Base-by-base conservation (phyloP, 2,113 vertebrate genomes). In the Merops nubicus region DNA sequence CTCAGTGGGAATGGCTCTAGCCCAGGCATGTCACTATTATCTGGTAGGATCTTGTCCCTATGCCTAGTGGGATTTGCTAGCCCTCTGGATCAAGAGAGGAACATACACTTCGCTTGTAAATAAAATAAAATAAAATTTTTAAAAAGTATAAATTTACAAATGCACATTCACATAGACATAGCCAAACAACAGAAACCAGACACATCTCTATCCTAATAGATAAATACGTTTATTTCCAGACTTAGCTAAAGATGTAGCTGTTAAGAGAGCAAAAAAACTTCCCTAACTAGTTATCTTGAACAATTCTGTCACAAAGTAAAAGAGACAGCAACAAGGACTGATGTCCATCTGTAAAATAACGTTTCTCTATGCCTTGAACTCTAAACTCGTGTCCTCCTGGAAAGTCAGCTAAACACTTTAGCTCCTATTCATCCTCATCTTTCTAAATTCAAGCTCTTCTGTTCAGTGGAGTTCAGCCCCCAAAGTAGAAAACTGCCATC, bases 21-120 rank as follows among this genome's bases (percentile, higher is more conserved):
- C 1, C 4, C 23, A 29, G 6, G 19, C 42, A 64, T 8, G 1
- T 63, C 43, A 43, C 13, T 63, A 16, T 68, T 54, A 42, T 36
- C 21, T 4, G 12, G 40, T 54, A 25, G 56, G 48, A 43, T 25
- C 62, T n/a, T 63, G 14, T 16, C 34, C 8, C 8, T 63, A 1
- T 23, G 33, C 16, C 36, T 48, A 14, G 11, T 11, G 63, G 42
- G 28, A 29, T 56, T 63, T 63, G 13, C 9, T 36, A n/a, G 20
- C 36, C 8, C 29, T 64, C 29, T 72, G 70, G 43, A 59, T 36
- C 15, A 69, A 51, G 17, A 53, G 15, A 63, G 29, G 17, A 65
- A 36, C n/a, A 38, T 0, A 1, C 16, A 45, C 8, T 70, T 45
- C 11, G 9, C 8, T 64, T 2, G 1, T 8, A 69, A 38, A 54